Percentiles rank a stretch among this genome's conserved stretches.
phyloP scores from a whole-genome alignment of 1,140 invertebrate species.

The Aphis craccivora region DNA sequence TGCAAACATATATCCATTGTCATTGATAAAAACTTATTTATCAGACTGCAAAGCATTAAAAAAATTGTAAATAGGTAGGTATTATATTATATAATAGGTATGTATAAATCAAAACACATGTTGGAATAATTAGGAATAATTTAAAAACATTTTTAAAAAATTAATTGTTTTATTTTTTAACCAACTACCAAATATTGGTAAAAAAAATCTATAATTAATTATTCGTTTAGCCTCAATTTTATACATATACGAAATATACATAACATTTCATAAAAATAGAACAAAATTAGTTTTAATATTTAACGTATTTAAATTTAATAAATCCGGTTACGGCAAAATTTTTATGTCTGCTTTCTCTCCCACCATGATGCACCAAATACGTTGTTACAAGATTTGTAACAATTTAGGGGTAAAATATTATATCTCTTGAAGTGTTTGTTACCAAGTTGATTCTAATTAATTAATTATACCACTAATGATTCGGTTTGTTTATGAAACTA shows the following conservation, averaged over 20 bases:
- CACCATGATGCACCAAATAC: conserved; percentile 18
- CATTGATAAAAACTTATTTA: too few relatives aligned
- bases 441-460: neutral
- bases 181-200: conserved; percentile 38
- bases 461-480: conserved; percentile 27
- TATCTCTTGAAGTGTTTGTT: neutral
- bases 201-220: conserved; percentile 28
- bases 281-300: conserved; percentile 40
- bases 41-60: too few relatives aligned
- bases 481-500: conserved; percentile 29
- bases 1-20: too few relatives aligned
- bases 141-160: conserved; percentile 32
- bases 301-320: conserved; percentile 27
- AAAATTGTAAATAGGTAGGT: too few relatives aligned
- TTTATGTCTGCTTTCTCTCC: conserved; percentile 31
- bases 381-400: neutral
- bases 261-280: conserved; percentile 38
- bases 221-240: neutral
- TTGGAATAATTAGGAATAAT: neutral
- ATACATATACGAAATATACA: conserved; percentile 21
- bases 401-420: neutral
- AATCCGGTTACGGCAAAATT: neutral
- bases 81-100: too few relatives aligned
- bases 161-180: conserved; percentile 45
- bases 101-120: neutral